These are phyloP conservation scores for Xiphias gladius DNA, from an alignment of 2,113 vertebrate genomes.

Conservation along the genomic window DNA sequence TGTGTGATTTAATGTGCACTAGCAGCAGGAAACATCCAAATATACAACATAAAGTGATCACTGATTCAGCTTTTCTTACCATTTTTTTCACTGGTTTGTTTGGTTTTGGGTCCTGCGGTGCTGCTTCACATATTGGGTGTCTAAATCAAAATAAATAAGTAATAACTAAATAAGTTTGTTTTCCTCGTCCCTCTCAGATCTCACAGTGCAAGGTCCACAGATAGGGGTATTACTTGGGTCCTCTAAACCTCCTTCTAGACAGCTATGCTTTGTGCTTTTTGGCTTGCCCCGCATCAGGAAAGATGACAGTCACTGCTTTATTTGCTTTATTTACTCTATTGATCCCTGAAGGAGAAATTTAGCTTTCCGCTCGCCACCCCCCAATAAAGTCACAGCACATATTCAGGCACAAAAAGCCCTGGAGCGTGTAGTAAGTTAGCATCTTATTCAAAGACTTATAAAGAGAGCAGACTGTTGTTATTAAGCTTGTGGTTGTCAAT, in stretches of 20 bases:
- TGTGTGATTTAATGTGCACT: neutral
- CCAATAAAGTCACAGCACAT: constrained; percentile 6
- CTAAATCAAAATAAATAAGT: too few species aligned
- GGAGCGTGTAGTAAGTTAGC: neutral
- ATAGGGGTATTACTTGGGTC: constrained; percentile 21
- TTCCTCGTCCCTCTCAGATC: constrained; percentile 34
- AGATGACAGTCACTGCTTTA: constrained; percentile 38
- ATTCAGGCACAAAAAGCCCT: constrained; percentile 10
- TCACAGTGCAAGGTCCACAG: constrained; percentile 10
- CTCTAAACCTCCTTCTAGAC: neutral
- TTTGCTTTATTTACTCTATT: constrained; percentile 35
- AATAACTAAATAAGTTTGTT: constrained; percentile 51
- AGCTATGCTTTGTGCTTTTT: neutral
- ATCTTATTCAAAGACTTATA: constrained; percentile 14
- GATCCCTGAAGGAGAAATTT: constrained; percentile 51
- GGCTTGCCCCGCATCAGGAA: constrained; percentile 30
- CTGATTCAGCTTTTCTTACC: neutral
- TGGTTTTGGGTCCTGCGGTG: constrained; percentile 4
- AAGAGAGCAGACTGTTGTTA: constrained; percentile 20
- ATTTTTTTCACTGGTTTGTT: neutral
- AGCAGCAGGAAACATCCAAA: neutral
- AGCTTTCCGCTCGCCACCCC: constrained; percentile 13
- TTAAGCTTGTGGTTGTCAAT: constrained; percentile 10
- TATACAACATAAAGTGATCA: neutral
- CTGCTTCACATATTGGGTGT: constrained; percentile 27